Base-by-base conservation (phyloP, 2,113 vertebrate genomes). In the Aythya baeri region DNA sequence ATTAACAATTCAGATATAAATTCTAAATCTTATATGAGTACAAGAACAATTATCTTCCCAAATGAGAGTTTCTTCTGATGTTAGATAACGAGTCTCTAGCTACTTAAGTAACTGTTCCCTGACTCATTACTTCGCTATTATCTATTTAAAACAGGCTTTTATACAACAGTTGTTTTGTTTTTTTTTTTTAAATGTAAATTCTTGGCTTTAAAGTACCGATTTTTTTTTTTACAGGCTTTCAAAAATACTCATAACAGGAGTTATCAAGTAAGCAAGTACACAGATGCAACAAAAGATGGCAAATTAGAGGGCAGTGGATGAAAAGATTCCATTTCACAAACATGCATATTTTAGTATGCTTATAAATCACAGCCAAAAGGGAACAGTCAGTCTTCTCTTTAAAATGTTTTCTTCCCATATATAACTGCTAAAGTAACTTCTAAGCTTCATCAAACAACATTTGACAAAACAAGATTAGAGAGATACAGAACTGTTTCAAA, bases 81-180 rank as follows among this genome's bases (percentile, higher is more conserved):
- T 93, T 83, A 88, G 36, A 43, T 91, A 97, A 94, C 86, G 70
- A 91, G 38, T 73, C 78, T 78, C 79, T 65, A 66, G 34, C 38
- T 81, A 88, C 88, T 94, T 95, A 85, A 84, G 76, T 95, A 93
- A 96, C 87, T 57, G 76, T 79, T 94, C 50, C 38, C 84, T 94
- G 93, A 95, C 59, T 94, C 91, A 78, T 84, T 96, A 68, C 17
- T 87, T 68, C 62, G 66, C 17, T 86, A 76, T 63, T 86, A 32
- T 61, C 88, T 94, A 93, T 92, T 95, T 93, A 70, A 89, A 91
- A 91, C 38, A 91, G 57, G 49, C 84, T 67, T 94, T 94, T 89
- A 91, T 41, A 76, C 72, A 95, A 94, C 79, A 65, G 72, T 32
- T 63, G 74, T 91, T 41, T 95, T 43, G 38, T 41, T 41, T 41